phyloP scores from a whole-genome alignment of 1,140 invertebrate genomes.

The Forficula auricularia region DNA sequence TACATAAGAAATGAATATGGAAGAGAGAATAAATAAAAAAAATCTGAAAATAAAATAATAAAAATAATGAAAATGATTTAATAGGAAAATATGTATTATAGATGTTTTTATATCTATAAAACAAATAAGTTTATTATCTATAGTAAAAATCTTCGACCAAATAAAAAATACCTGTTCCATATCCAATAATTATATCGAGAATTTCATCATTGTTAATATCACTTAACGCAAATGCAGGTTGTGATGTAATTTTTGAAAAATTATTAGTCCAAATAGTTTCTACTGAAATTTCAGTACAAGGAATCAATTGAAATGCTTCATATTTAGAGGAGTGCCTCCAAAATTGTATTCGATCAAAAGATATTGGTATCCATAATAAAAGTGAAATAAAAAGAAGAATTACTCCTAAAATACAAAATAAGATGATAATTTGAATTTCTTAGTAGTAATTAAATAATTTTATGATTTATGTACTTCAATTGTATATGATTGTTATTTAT shows the following conservation, averaged over 20 bases:
- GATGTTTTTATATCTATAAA: too few relatives aligned
- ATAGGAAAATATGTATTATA: neutral
- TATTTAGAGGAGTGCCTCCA: slow-evolving; percentile 27
- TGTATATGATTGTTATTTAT: too few relatives aligned
- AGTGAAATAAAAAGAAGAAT: slow-evolving; percentile 41
- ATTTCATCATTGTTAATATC: slow-evolving; percentile 59
- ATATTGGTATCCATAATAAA: slow-evolving; percentile 44
- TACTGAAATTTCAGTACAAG: slow-evolving; percentile 48
- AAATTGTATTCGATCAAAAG: slow-evolving; percentile 35
- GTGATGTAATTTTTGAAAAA: slow-evolving; percentile 55
- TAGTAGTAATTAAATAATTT: too few relatives aligned
- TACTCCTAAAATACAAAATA: slow-evolving; percentile 27
- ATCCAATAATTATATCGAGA: slow-evolving; percentile 61
- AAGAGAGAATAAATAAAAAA: slow-evolving; percentile 13
- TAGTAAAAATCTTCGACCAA: too few relatives aligned
- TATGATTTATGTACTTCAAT: too few relatives aligned
- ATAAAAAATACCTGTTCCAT: slow-evolving; percentile 47
- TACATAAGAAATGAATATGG: slow-evolving; percentile 9
- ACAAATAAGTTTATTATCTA: too few relatives aligned
- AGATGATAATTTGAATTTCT: slow-evolving; percentile 2
- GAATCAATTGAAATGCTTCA: slow-evolving; percentile 27
- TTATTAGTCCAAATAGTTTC: slow-evolving; percentile 52
- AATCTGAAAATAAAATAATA: slow-evolving; percentile 12
- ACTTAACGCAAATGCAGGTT: slow-evolving; percentile 49
- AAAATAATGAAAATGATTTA: too few relatives aligned